phyloP scores from a whole-genome alignment of 2,113 vertebrate species.

The cattle (Bos taurus) region ARS-UCD2.0 NC_037349.1:14394501-14395000 shows the following conservation, averaged over 20 bases:
- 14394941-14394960: neutral
- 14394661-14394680: neutral
- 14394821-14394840: neutral
- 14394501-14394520: neutral
- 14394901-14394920: neutral
- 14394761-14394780: neutral
- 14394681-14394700: neutral
- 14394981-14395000: neutral
- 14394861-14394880: neutral
- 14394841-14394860: neutral
- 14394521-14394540: accelerated
- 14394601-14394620: neutral
- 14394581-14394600: neutral
- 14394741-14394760: neutral
- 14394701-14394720: no score
- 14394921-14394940: neutral
- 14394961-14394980: neutral
- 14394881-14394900: neutral
- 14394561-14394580: neutral
- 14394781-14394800: neutral
- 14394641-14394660: neutral
- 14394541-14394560: neutral
- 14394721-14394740: neutral
- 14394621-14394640: neutral
- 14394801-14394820: neutral